Evolutionary conservation across 2,888 invertebrate genomes (phyloP).

Genomic region (Phytoseiulus persimilis): DNA sequence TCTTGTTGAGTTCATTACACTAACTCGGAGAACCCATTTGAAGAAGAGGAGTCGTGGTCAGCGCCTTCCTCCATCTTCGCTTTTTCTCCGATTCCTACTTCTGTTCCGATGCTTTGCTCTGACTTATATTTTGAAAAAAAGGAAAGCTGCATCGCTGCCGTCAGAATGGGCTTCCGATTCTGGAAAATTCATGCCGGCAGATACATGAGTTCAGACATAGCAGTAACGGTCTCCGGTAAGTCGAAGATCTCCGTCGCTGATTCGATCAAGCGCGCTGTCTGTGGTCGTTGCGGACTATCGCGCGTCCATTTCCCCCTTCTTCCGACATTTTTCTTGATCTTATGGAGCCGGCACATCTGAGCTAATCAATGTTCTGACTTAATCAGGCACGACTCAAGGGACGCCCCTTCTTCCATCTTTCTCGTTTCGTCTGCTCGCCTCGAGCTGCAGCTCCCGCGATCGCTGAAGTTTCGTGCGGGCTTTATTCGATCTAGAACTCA

Average conservation of each 20-base stretch:
- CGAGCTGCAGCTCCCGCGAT: background rate
- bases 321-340: background rate
- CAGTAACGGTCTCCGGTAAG: background rate
- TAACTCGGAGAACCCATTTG: background rate
- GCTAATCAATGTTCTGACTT: background rate
- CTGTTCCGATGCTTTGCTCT: background rate
- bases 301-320: background rate
- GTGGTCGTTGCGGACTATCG: background rate
- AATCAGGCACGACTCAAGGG: background rate
- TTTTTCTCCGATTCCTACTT: no score
- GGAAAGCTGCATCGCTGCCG: background rate
- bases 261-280: background rate
- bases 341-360: background rate
- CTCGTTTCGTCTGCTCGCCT: background rate
- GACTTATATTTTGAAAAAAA: background rate
- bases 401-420: background rate
- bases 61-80: no score
- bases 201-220: no score
- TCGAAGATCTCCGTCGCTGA: background rate
- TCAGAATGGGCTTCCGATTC: background rate
- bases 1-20: background rate
- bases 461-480: background rate
- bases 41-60: background rate
- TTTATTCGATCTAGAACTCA: background rate
- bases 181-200: background rate